Percentiles rank a stretch among this genome's conserved stretches.
phyloP scores from a whole-genome alignment of 2,797 vertebrate genomes.

The Pagetopsis macropterus region DNA sequence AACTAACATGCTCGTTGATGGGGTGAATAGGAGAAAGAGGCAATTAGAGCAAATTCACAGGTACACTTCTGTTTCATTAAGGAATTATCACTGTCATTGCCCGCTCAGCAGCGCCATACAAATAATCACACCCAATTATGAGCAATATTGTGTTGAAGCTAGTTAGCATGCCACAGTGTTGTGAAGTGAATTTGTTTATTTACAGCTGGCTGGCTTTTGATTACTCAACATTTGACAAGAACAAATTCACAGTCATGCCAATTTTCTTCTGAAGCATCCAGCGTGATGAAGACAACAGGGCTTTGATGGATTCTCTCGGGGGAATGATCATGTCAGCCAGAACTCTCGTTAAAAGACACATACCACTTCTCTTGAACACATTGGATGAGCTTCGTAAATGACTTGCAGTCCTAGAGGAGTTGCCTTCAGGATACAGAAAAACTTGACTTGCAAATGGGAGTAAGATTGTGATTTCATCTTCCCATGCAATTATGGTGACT shows the following conservation, averaged over 20 bases:
- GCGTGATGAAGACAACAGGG: conserved; percentile 72
- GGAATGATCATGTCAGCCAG: conserved; percentile 73
- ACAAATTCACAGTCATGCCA: conserved; percentile 78
- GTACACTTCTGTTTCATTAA: conserved; percentile 71
- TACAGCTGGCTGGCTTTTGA: conserved; percentile 74
- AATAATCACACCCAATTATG: conserved; percentile 70
- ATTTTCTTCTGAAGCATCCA: conserved; percentile 72
- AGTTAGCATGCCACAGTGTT: conserved; percentile 67
- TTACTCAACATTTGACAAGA: conserved; percentile 79
- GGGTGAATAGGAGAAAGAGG: conserved; percentile 46
- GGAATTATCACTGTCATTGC: conserved; percentile 66
- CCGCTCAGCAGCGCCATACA: conserved; percentile 63
- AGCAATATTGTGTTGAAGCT: conserved; percentile 60
- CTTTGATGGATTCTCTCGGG: conserved; percentile 76
- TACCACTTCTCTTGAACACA: conserved; percentile 68
- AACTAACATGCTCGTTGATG: conserved; percentile 49
- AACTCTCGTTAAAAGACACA: conserved; percentile 67
- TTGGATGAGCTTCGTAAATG: conserved; percentile 77
- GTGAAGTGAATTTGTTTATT: conserved; percentile 77
- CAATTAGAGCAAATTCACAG: conserved; percentile 70
- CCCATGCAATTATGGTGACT: conserved; percentile 34
- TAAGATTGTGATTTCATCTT: conserved; percentile 44
- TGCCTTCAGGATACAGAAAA: conserved; percentile 57
- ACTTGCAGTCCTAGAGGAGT: conserved; percentile 57
- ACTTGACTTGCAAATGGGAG: conserved; percentile 47